Percentiles rank a stretch among this genome's conserved stretches.
Conservation (phyloP, 2,888 invertebrate species). For the Troglohyphantes excavatus region DNA sequence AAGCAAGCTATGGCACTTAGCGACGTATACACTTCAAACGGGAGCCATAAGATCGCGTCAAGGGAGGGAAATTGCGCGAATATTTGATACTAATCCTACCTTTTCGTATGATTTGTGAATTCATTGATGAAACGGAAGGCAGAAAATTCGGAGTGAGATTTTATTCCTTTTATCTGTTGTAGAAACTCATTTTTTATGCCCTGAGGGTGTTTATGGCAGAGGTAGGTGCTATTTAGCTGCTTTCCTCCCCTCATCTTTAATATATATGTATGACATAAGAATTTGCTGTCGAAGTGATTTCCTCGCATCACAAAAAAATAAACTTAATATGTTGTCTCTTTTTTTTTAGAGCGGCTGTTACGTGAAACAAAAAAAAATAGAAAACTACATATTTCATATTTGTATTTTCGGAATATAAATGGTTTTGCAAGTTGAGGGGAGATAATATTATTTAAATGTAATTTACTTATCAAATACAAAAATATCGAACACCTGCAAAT, state of each 20-base stretch:
- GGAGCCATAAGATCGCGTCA: neutral
- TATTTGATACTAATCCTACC: constrained; percentile 34
- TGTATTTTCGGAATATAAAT: no score
- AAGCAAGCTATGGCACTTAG: constrained; percentile 18
- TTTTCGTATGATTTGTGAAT: constrained; percentile 40
- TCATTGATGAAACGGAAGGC: constrained; percentile 56
- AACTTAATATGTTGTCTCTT: constrained; percentile 13
- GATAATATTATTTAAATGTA: no score
- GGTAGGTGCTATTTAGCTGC: constrained; percentile 5
- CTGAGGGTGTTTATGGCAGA: constrained; percentile 16
- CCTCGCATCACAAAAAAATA: constrained; percentile 20
- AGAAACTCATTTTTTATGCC: constrained; percentile 29
- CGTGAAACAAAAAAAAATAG: no score
- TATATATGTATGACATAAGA: constrained; percentile 17
- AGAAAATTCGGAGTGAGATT: constrained; percentile 35
- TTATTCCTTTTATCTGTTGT: neutral
- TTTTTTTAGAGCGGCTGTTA: no score
- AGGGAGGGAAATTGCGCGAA: constrained; percentile 11
- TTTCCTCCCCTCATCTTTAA: constrained; percentile 23
- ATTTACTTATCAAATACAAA: no score
- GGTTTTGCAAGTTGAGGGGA: no score
- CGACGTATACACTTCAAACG: constrained; percentile 9
- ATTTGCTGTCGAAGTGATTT: constrained; percentile 43
- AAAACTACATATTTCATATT: no score
- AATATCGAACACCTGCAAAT: no score